Base-by-base conservation (phyloP, 2,797 vertebrate species). In the Pantherophis alleghaniensis region DNA sequence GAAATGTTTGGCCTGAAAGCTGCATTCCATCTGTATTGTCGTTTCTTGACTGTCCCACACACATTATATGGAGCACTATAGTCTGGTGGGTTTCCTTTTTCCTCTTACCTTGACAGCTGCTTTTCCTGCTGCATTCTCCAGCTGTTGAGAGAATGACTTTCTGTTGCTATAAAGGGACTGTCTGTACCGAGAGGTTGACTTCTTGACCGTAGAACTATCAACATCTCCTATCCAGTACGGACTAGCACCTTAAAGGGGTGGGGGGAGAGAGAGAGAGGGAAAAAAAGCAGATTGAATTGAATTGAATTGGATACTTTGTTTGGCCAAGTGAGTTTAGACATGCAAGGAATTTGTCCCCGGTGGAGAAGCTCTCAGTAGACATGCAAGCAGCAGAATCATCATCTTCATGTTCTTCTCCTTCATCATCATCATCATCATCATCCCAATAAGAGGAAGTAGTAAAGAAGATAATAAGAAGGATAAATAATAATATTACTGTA, bases 131-230 rank as follows among this genome's bases (percentile, higher is more conserved):
- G 98, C 94, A 90, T 98, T 97, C 95, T 99, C 99, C 96, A 99
- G 97, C 96, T 99, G 99, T 94, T 99, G 98, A 5, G 99, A 99
- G n/a, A 99, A 97, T 1, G 98, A 99, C 95, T 99, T 99, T 93
- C 98, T 97, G 97, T 97, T 96, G 83, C 97, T 97, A n/a, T 98
- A 98, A 90, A 99, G 98, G 0, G 96, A 94, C 92, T 89, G 97
- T 2, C 59, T 95, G 94, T 95, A 97, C 7, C 94, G 94, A 94
- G 91, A 95, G 32, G 95, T 79, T 0, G 98, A 94, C 22, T 95
- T 97, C 94, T 95, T 97, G 61, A 98, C 96, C 0, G 95, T 95
- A 0, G 97, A 94, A 66, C 97, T 96, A 42, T 98, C 98, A 61
- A 90, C 95, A 28, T 98, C 98, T 32, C 97, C 98, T 0, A 98